These are phyloP conservation scores for Andrena marginata DNA, from an alignment of 2,888 invertebrate genomes.

Conservation along the genomic window DNA sequence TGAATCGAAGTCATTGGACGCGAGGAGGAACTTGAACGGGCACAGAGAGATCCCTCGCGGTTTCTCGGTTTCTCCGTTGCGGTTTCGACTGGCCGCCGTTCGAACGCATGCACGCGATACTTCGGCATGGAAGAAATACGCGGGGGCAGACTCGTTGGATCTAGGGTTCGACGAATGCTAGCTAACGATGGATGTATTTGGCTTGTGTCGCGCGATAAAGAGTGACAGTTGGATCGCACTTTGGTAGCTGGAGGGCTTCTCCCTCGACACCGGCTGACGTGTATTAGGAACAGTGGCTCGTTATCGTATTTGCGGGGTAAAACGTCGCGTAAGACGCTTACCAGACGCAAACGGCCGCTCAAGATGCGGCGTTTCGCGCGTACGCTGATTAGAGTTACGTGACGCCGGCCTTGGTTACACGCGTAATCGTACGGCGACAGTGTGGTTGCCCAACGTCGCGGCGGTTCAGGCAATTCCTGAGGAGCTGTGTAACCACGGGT, in stretches of 20 bases:
- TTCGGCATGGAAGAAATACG: neutral
- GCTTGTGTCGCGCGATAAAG: neutral
- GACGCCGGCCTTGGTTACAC: constrained; percentile 59
- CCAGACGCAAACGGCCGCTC: neutral
- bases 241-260: neutral
- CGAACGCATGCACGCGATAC: neutral
- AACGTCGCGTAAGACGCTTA: constrained; percentile 42
- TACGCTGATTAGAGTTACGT: constrained; percentile 60
- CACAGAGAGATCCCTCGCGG: constrained; percentile 23
- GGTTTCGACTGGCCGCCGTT: constrained; percentile 8
- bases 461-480: neutral
- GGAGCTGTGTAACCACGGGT: neutral
- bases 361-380: constrained; percentile 19
- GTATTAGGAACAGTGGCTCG: constrained; percentile 38
- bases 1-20: neutral
- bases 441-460: constrained; percentile 28
- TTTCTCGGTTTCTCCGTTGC: constrained; percentile 43
- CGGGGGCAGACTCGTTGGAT: neutral
- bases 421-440: constrained; percentile 43
- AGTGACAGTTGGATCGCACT: neutral
- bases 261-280: neutral
- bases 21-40: neutral
- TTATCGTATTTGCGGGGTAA: constrained; percentile 41
- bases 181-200: neutral
- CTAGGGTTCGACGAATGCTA: neutral